A percentile compares a stretch with the other conserved stretches of the same genome.
phyloP scores from a whole-genome alignment of 2,797 vertebrate genomes.

The Geotrypetes seraphini region DNA sequence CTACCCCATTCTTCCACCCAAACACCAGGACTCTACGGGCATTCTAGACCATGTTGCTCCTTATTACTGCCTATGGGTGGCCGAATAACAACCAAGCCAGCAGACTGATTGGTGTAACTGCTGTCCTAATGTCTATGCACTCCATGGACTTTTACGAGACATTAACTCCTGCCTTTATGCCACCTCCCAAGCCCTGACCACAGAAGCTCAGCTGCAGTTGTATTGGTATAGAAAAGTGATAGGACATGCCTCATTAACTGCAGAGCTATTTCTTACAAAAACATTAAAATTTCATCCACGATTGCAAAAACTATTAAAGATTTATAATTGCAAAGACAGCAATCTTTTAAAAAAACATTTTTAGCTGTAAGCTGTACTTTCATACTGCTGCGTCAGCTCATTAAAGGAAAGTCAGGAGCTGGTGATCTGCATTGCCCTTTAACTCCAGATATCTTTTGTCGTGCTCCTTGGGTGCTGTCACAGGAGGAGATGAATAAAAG shows the following conservation, averaged over 20 bases:
- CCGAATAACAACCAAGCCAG: too few species aligned
- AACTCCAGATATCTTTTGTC: not conserved
- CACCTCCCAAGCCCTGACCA: not conserved
- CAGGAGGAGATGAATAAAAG: not conserved
- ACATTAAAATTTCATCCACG: constrained; percentile 24
- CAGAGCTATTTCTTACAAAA: constrained; percentile 6
- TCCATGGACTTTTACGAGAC: too few species aligned
- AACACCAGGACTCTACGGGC: too few species aligned
- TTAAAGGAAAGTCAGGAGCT: not conserved
- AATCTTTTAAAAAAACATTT: not conserved
- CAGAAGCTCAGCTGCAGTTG: not conserved
- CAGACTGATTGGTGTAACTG: too few species aligned
- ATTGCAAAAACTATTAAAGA: constrained; percentile 28
- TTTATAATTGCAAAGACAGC: constrained; percentile 12
- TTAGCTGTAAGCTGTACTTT: not conserved
- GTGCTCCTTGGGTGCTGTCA: not conserved
- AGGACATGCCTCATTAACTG: constrained; percentile 16
- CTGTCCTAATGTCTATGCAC: too few species aligned
- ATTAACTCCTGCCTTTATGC: too few species aligned
- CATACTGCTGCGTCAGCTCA: not conserved
- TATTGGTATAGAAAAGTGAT: constrained; percentile 8
- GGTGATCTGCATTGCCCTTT: not conserved
- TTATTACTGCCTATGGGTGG: too few species aligned
- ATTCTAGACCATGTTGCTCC: too few species aligned
- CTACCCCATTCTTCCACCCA: too few species aligned